Conservation (phyloP, 2,113 vertebrate genomes). For the Micromys minutus region DNA sequence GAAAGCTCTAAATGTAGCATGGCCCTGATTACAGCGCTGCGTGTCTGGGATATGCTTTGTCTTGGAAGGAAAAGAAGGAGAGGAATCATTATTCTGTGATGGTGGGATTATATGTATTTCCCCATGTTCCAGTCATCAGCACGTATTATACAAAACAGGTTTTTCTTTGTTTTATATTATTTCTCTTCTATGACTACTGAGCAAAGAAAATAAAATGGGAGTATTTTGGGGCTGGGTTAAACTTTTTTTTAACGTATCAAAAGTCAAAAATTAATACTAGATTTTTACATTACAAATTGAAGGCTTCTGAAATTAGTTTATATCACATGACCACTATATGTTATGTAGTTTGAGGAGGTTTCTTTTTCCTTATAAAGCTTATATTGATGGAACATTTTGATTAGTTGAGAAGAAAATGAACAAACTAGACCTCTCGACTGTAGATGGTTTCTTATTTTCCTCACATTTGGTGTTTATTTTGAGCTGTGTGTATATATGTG, state of each 20-base stretch:
- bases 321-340: neutral
- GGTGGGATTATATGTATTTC: neutral
- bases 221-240: slow-evolving; percentile 4
- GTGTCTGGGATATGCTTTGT: neutral
- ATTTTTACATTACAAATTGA: slow-evolving; percentile 46
- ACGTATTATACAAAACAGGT: neutral
- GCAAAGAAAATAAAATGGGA: slow-evolving; percentile 43
- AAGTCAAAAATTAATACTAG: neutral
- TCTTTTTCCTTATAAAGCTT: neutral
- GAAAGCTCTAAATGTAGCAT: neutral
- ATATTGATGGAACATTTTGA: neutral
- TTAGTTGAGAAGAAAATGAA: neutral
- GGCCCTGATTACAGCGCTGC: neutral
- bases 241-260: slow-evolving; percentile 28
- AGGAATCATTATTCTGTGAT: neutral
- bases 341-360: slow-evolving; percentile 34
- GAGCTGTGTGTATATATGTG: neutral
- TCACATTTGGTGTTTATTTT: neutral
- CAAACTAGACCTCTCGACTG: neutral
- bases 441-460: neutral
- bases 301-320: slow-evolving; percentile 30
- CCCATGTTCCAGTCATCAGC: neutral
- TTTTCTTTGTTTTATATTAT: slow-evolving; percentile 22
- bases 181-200: slow-evolving; percentile 24
- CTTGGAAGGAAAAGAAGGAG: neutral